phyloP scores from a whole-genome alignment of 2,113 vertebrate species.

The Apus apus region DNA sequence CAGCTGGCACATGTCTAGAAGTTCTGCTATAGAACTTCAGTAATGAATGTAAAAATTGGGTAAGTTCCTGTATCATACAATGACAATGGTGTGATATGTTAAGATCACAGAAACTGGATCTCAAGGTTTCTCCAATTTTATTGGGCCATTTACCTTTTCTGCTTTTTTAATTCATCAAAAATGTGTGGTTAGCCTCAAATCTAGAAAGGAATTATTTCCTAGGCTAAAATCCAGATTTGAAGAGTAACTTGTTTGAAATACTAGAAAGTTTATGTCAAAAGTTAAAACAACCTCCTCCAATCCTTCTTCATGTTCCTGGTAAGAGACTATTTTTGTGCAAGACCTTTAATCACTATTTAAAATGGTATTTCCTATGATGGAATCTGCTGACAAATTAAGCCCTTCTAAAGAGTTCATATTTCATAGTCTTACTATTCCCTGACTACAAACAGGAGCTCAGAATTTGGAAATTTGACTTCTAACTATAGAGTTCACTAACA shows the following conservation, averaged over 20 bases:
- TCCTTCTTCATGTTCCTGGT: not conserved
- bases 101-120: not conserved
- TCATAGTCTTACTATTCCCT: not conserved
- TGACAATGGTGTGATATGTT: accelerated
- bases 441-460: not conserved
- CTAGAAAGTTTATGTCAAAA: not conserved
- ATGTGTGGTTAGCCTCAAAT: not conserved
- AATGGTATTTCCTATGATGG: not conserved
- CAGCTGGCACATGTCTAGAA: not conserved
- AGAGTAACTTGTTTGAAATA: not conserved
- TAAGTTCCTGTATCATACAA: not conserved
- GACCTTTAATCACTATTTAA: not conserved
- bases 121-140: not conserved
- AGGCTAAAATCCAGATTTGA: not conserved
- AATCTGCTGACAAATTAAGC: not conserved
- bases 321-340: not conserved
- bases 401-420: not conserved
- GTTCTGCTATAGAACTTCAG: not conserved
- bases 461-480: not conserved
- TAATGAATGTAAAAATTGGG: accelerated
- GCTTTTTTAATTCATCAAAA: not conserved
- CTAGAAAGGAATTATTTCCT: not conserved
- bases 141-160: not conserved
- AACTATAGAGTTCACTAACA: not conserved
- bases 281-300: not conserved